Evolutionary conservation across 2,888 invertebrate species (phyloP).

Genomic region (Podotricha telesiphe): DNA sequence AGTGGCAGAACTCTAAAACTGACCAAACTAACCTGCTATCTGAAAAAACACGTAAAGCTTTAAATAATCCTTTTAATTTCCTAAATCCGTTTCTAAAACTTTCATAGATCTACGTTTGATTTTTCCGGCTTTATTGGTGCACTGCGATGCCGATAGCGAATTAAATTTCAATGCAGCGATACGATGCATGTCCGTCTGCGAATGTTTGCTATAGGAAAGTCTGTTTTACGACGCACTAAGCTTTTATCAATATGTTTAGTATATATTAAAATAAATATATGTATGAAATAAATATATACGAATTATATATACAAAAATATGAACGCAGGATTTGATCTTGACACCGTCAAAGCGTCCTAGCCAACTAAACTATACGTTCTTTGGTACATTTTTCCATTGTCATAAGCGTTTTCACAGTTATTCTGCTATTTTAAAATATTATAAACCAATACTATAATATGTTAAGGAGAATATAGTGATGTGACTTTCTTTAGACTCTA

Average conservation of each 20-base stretch:
- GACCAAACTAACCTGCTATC: too few relatives aligned
- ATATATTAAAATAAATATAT: neutral
- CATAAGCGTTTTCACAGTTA: too few relatives aligned
- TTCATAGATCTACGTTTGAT: constrained; percentile 41
- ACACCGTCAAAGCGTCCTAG: too few relatives aligned
- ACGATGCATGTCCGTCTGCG: constrained; percentile 40
- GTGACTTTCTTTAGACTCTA: too few relatives aligned
- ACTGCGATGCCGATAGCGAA: constrained; percentile 47
- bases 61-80: neutral
- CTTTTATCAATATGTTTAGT: neutral
- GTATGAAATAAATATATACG: neutral
- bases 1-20: too few relatives aligned
- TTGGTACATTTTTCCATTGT: too few relatives aligned
- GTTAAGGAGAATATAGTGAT: too few relatives aligned
- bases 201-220: constrained; percentile 33
- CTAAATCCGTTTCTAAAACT: constrained; percentile 27
- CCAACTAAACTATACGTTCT: too few relatives aligned
- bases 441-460: too few relatives aligned
- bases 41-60: too few relatives aligned
- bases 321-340: neutral
- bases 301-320: neutral
- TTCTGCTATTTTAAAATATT: too few relatives aligned
- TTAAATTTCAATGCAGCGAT: constrained; percentile 50
- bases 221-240: neutral
- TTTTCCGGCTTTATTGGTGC: constrained; percentile 47